Evolutionary conservation across 2,888 invertebrate species (phyloP), one percentile per base, ranked within the genome.

Genomic region (Chrysina gloriosa): DNA sequence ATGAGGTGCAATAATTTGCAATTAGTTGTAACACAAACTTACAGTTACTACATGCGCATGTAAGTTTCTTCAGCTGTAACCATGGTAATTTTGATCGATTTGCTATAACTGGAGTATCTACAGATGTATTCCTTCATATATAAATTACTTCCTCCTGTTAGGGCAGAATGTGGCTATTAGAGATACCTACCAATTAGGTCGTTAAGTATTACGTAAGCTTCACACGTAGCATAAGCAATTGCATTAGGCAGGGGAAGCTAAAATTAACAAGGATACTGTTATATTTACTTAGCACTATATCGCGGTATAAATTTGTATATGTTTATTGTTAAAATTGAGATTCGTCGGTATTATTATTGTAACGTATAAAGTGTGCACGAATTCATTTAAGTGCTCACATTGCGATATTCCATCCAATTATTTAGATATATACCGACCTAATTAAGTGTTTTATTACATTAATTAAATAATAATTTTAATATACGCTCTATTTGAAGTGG

Each of bases 381-480:
- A 9, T 21, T 19, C 23, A 11, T n/a, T 3, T 23, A n/a, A 45
- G 1, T 21, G 45, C 19, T n/a, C 45, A 31, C 31, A 31, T 31
- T 6, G 5, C 27, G 14, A n/a, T 29, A 23, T 36, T 56, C 39
- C 31, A 14, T 31, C 16, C 19, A 52, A 52, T 52, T 52, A 31
- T 52, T 45, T 31, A 52, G 7, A 56, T 39, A 23, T n/a, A 27
- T n/a, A 14, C 9, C 19, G 27, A 61, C 39, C 39, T 42, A 42
- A 61, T 61, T 61, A 61, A 61, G 25, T 52, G 31, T 52, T 31
- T 52, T 52, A 31, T 31, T 52, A 9, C 14, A 52, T 31, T 52
- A 52, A 61, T 61, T 42, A 42, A 42, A 42, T 61, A 42, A 42
- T 61, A 42, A 42, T 42, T 42, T 29, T 42, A 25, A 16, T 36